Evolutionary conservation across 2,888 invertebrate species (phyloP).

Genomic region (Drosophila neoperkinsi): DNA sequence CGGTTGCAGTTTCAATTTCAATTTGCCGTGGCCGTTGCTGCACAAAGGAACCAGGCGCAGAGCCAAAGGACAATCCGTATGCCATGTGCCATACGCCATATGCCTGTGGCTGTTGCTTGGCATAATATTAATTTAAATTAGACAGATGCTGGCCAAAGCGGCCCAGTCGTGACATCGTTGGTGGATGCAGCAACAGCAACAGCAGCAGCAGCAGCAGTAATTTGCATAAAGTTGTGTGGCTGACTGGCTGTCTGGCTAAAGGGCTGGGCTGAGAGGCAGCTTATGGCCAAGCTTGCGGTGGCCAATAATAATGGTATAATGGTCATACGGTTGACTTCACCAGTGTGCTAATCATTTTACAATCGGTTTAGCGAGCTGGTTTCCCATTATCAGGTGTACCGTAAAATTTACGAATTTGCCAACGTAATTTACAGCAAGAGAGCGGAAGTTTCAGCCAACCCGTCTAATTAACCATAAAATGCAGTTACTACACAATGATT

Average conservation of each 20-base stretch:
- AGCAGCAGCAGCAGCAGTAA: conserved; percentile 29
- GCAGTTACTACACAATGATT: conserved; percentile 52
- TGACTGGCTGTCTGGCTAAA: neutral
- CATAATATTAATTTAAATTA: conserved; percentile 81
- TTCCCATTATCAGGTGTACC: conserved; percentile 34
- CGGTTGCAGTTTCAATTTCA: conserved; percentile 82
- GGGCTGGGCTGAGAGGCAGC: conserved; percentile 19
- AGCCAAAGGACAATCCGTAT: conserved; percentile 45
- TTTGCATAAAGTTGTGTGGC: conserved; percentile 16
- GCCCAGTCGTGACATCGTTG: conserved; percentile 23
- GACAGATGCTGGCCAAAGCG: conserved; percentile 59
- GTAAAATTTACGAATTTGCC: conserved; percentile 63
- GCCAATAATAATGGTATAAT: conserved; percentile 51
- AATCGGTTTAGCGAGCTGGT: conserved; percentile 48
- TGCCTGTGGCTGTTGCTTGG: conserved; percentile 50
- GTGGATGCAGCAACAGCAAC: neutral
- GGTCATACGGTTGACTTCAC: conserved; percentile 44
- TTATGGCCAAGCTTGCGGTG: conserved; percentile 44
- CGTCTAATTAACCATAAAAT: conserved; percentile 70
- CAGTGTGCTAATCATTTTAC: conserved; percentile 63
- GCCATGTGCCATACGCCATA: conserved; percentile 25
- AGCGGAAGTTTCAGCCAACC: conserved; percentile 36
- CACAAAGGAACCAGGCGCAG: conserved; percentile 24
- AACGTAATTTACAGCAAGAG: conserved; percentile 18
- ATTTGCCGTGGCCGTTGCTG: conserved; percentile 56